phyloP scores from a whole-genome alignment of 2,888 invertebrate genomes.

The Archips xylosteana region DNA sequence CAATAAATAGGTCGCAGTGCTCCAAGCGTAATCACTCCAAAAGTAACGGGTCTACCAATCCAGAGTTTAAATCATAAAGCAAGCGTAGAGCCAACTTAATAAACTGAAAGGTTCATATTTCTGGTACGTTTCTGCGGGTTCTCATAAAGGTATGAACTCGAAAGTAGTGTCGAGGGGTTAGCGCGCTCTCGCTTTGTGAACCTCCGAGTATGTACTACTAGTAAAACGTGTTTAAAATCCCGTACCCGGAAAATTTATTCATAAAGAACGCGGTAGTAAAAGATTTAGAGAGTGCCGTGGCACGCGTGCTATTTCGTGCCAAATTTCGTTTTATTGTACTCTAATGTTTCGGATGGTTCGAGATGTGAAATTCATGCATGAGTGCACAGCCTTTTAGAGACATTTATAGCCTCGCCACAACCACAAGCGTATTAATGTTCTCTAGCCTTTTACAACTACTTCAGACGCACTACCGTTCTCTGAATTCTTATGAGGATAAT shows the following conservation, averaged over 20 bases:
- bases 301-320: constrained; percentile 21
- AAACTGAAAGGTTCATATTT: constrained; percentile 34
- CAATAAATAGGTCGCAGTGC: constrained; percentile 31
- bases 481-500: constrained; percentile 23
- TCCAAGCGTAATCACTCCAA: constrained; percentile 6
- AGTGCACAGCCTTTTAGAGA: constrained; percentile 8
- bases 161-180: constrained; percentile 46
- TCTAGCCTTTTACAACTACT: constrained; percentile 25
- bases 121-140: constrained; percentile 32
- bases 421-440: constrained; percentile 14
- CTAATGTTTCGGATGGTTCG: constrained; percentile 16
- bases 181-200: constrained; percentile 47
- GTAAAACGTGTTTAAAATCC: constrained; percentile 49
- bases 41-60: constrained; percentile 15
- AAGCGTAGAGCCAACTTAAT: constrained; percentile 17
- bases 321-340: constrained; percentile 17
- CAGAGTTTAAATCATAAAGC: constrained; percentile 17
- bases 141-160: constrained; percentile 34
- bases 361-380: constrained; percentile 17
- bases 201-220: constrained; percentile 24
- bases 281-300: constrained; percentile 19
- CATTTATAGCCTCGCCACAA: constrained; percentile 5
- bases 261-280: constrained; percentile 29
- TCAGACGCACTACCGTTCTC: constrained; percentile 13
- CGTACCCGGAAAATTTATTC: constrained; percentile 42